phyloP scores from a whole-genome alignment of 2,888 invertebrate genomes.

The Papilio protenor region DNA sequence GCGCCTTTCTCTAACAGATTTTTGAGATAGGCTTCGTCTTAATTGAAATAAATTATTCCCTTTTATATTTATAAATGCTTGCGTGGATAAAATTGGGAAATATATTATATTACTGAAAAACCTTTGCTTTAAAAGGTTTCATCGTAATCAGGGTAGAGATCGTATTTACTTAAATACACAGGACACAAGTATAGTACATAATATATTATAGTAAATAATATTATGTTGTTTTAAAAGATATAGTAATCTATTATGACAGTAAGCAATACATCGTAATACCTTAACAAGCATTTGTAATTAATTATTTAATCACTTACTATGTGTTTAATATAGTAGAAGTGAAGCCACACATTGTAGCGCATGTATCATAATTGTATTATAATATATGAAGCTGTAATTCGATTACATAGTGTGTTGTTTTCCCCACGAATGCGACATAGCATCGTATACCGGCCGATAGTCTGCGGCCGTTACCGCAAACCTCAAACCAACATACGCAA shows the following conservation, averaged over 20 bases:
- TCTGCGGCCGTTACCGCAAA: conserved; percentile 68
- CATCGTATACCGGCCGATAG: conserved; percentile 69
- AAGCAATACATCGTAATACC: background rate
- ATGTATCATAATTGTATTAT: conserved; percentile 39
- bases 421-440: conserved; percentile 60
- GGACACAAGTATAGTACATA: background rate
- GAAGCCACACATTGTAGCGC: conserved; percentile 22
- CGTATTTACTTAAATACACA: background rate
- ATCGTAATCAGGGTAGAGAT: background rate
- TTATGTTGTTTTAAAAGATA: background rate
- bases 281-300: background rate
- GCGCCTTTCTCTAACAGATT: conserved; percentile 29
- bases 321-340: background rate
- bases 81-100: background rate
- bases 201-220: background rate
- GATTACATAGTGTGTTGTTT: conserved; percentile 62
- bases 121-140: background rate
- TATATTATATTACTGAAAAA: background rate
- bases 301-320: background rate
- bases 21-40: conserved; percentile 16
- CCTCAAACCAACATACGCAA: conserved; percentile 62
- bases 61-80: background rate
- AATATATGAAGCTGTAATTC: conserved; percentile 49
- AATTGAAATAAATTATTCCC: conserved; percentile 2
- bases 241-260: background rate